Base-by-base conservation (phyloP, 2,113 vertebrate species). In the Hiodon alosoides region DNA sequence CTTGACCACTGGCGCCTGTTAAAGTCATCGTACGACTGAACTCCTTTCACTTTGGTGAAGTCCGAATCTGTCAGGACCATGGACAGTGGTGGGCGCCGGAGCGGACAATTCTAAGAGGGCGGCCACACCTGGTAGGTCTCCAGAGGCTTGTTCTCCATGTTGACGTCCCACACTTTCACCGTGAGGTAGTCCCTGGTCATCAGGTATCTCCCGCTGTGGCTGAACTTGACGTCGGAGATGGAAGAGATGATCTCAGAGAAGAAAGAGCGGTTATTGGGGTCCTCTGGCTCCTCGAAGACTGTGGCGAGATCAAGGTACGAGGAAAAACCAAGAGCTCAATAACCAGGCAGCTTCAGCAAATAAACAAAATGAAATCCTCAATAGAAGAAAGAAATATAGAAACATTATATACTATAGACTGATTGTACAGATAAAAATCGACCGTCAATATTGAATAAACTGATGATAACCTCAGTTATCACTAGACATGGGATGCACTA, bases 231-330 rank as follows among this genome's bases (percentile, higher is more conserved):
- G 14, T 95, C 94, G 0, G 94, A 95, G 86, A 95, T 95, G 0
- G 94, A 95, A 83, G 94, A 95, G 89, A 95, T 95, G 77, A 95
- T 95, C 87, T 95, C 94, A 0, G 94, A 95, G 86, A 95, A 95
- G 87, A 95, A 95, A 0, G 94, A 95, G 48, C 94, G 87, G 87
- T 95, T 95, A 81, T 91, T 94, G 7, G 94, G 94, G 79, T 95
- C 94, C 84, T 95, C 94, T 0, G 94, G 93, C 81, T 95, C 94
- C 84, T 95, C 94, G 64, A 95, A 95, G 87, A 95, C 94, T 95
- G 81, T 4, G 46, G 11, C 7, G 51, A 47, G 53, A n/a, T 3
- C 4, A 47, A 6, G 65, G 4, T 7, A 62, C 7, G 16, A 77
- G 67, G 52, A 53, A 61, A 5, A 74, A 46, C n/a, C 47, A 55